These are phyloP conservation scores for Eupeodes corollae DNA, from an alignment of 1,140 invertebrate genomes.

Conservation along the genomic window DNA sequence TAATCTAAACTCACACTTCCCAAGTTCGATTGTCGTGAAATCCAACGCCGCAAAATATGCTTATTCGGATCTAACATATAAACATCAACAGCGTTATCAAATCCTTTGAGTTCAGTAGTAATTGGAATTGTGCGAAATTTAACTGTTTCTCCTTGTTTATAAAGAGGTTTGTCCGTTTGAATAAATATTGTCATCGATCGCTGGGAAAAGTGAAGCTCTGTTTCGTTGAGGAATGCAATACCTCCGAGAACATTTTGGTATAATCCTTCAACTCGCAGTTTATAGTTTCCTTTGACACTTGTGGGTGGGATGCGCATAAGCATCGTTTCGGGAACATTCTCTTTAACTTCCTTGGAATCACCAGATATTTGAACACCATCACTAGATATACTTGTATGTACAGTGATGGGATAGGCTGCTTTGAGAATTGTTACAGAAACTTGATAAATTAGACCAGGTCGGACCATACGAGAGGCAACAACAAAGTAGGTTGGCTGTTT, in stretches of 20 bases:
- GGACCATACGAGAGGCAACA: constrained; percentile 71
- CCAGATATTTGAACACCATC: constrained; percentile 78
- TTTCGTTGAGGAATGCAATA: constrained; percentile 74
- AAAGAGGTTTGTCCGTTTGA: constrained; percentile 89
- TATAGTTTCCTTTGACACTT: constrained; percentile 69
- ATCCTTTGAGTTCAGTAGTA: constrained; percentile 76
- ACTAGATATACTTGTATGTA: constrained; percentile 70
- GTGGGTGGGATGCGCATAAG: constrained; percentile 76
- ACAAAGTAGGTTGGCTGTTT: constrained; percentile 63
- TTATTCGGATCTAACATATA: constrained; percentile 79
- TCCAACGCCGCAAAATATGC: constrained; percentile 78
- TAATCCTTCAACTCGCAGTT: constrained; percentile 76
- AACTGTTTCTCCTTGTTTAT: constrained; percentile 85
- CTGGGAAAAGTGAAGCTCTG: constrained; percentile 65
- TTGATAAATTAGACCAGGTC: constrained; percentile 76
- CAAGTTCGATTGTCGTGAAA: constrained; percentile 73
- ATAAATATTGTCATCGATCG: constrained; percentile 92
- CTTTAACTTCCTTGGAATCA: constrained; percentile 62
- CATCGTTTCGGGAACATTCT: constrained; percentile 69
- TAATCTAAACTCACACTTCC: constrained; percentile 86
- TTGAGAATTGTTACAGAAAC: constrained; percentile 67
- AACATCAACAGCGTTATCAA: constrained; percentile 78
- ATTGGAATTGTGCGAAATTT: constrained; percentile 80
- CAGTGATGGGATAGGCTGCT: constrained; percentile 58
- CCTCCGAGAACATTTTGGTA: constrained; percentile 75